phyloP scores from a whole-genome alignment of 2,113 vertebrate genomes.

The Cricetomys ansorgei region DNA sequence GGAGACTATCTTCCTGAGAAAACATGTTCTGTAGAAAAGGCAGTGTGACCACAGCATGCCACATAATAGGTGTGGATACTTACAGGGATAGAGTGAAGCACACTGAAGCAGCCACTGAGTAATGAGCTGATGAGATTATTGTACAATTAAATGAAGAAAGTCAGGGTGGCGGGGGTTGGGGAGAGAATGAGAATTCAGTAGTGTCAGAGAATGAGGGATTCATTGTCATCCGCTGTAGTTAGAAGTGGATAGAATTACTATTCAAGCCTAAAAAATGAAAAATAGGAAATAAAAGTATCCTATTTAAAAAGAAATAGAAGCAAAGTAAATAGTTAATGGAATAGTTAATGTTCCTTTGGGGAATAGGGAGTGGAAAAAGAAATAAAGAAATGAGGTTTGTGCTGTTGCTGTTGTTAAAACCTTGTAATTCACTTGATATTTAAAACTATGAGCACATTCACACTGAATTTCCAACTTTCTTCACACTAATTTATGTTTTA shows the following conservation, averaged over 20 bases:
- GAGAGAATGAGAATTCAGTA: not conserved
- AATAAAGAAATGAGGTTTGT: too few species aligned
- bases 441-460: not conserved
- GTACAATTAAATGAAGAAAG: not conserved
- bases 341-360: not conserved
- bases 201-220: not conserved
- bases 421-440: not conserved
- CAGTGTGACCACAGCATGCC: not conserved
- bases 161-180: rapidly evolving
- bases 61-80: not conserved
- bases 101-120: not conserved
- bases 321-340: not conserved
- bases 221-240: not conserved
- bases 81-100: not conserved
- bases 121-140: not conserved
- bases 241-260: not conserved
- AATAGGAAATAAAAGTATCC: not conserved
- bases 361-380: not conserved
- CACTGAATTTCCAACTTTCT: not conserved
- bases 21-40: not conserved
- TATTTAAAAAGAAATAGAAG: not conserved
- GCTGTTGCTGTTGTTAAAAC: not conserved
- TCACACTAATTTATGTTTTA: not conserved
- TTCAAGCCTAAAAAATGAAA: not conserved
- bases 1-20: not conserved